phyloP scores from a whole-genome alignment of 2,113 vertebrate species.

The Hydropotes inermis region DNA sequence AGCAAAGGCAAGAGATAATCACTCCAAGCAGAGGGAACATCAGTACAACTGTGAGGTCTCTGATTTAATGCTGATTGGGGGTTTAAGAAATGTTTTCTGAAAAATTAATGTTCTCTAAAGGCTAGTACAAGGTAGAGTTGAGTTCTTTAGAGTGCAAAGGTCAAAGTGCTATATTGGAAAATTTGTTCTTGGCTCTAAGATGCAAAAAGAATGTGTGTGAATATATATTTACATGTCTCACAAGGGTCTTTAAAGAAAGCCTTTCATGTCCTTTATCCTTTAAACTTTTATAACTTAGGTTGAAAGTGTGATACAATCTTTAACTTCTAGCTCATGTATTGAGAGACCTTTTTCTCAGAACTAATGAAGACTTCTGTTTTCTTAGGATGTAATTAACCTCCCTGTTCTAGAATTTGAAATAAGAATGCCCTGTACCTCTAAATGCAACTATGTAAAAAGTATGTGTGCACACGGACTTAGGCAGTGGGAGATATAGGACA shows the following conservation, averaged over 20 bases:
- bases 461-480: neutral
- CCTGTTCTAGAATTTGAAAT: constrained; percentile 10
- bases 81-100: neutral
- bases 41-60: neutral
- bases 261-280: constrained; percentile 51
- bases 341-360: neutral
- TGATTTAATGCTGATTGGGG: neutral
- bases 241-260: neutral
- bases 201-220: neutral
- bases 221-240: neutral
- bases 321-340: neutral
- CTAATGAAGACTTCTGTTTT: neutral
- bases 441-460: constrained; percentile 10
- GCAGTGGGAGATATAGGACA: neutral
- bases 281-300: constrained; percentile 57
- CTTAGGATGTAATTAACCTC: neutral
- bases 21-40: neutral
- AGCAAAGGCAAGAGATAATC: neutral
- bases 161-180: constrained; percentile 13
- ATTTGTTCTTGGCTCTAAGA: neutral
- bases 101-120: neutral
- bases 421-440: neutral
- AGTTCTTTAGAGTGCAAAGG: constrained; percentile 8
- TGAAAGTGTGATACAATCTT: constrained; percentile 45
- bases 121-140: neutral